Conservation (phyloP, 2,113 vertebrate species). For the Trogon surrucura region DNA sequence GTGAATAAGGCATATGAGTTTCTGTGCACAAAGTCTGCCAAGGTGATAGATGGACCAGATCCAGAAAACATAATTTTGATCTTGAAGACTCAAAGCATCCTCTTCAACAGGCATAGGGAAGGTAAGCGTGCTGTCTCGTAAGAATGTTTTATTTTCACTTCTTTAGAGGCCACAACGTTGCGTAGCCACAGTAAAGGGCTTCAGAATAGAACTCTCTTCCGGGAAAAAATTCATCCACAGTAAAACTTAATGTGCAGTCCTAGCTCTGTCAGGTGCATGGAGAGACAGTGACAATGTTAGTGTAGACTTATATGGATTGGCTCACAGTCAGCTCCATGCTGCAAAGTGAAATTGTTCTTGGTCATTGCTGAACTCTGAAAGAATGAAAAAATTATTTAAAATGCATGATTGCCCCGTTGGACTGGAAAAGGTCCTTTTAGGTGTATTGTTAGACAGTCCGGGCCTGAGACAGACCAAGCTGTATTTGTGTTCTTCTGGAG, state of each 20-base stretch:
- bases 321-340: background rate
- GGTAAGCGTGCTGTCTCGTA: conserved; percentile 69
- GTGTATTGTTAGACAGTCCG: background rate
- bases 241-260: rapidly evolving
- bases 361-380: background rate
- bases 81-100: conserved; percentile 96
- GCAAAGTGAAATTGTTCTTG: background rate
- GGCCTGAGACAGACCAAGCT: background rate
- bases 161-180: background rate
- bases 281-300: background rate
- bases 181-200: background rate
- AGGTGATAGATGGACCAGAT: conserved; percentile 92
- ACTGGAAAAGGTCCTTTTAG: background rate
- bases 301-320: rapidly evolving
- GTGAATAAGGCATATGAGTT: conserved; percentile 99
- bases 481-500: background rate
- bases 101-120: conserved; percentile 94
- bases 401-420: rapidly evolving
- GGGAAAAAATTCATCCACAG: background rate
- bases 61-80: conserved; percentile 99
- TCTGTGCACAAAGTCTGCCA: conserved; percentile 93
- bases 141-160: background rate
- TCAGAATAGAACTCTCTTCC: background rate
- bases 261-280: background rate
- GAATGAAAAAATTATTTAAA: background rate